These are phyloP conservation scores for Auanema freiburgensis DNA, from an alignment of 2,888 invertebrate species.

Conservation along the genomic window DNA sequence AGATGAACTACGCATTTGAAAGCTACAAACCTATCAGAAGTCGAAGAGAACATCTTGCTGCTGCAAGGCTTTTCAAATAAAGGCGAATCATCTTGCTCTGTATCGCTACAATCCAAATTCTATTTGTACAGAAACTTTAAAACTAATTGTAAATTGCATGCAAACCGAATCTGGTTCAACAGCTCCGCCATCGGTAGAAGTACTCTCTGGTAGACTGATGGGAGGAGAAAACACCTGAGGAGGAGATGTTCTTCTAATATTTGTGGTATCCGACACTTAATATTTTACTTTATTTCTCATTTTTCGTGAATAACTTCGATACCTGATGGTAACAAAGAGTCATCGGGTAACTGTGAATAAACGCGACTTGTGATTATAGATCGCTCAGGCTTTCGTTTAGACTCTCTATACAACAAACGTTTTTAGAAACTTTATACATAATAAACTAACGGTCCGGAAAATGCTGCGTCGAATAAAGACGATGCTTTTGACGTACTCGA, in stretches of 20 bases:
- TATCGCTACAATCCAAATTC: constrained; percentile 14
- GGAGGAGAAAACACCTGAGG: constrained; percentile 43
- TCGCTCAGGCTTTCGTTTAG: background rate
- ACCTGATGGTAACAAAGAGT: no score
- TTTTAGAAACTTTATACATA: background rate
- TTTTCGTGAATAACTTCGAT: no score
- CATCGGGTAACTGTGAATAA: no score
- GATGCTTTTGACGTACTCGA: constrained; percentile 11
- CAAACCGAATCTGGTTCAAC: constrained; percentile 9
- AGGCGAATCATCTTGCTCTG: constrained; percentile 11
- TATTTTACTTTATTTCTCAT: no score
- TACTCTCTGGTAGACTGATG: constrained; percentile 44
- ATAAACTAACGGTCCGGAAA: constrained; percentile 46
- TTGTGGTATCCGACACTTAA: no score
- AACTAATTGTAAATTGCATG: no score
- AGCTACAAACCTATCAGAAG: no score
- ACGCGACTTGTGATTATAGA: no score
- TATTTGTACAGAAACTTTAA: background rate
- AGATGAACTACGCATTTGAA: no score
- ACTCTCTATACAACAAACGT: background rate
- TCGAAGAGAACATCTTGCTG: no score
- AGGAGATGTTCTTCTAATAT: constrained; percentile 6
- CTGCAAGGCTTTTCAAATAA: no score
- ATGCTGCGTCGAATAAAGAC: constrained; percentile 36
- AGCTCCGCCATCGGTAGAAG: constrained; percentile 34